These are phyloP conservation scores for Phyllostomus hastatus DNA, from an alignment of 2,113 vertebrate genomes.

Conservation along the genomic window DNA sequence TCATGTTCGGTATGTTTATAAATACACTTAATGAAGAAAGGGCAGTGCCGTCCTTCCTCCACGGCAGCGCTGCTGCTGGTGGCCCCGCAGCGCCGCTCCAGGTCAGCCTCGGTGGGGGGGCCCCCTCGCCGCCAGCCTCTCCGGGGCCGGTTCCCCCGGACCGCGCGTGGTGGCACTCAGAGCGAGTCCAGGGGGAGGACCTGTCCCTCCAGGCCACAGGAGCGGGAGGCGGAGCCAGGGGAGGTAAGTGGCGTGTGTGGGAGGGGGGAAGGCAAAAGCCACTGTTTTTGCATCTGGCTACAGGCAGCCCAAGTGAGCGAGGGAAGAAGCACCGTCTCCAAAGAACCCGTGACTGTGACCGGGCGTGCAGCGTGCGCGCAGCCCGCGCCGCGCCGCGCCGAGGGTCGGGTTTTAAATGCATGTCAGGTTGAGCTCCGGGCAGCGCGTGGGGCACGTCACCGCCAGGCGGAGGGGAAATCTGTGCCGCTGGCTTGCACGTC, in stretches of 20 bases:
- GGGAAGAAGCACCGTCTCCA: neutral
- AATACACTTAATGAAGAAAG: slow-evolving; percentile 78
- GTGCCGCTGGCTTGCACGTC: accelerated
- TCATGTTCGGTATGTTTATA: slow-evolving; percentile 77
- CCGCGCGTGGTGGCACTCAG: neutral
- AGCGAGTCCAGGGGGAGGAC: neutral
- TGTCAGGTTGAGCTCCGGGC: accelerated
- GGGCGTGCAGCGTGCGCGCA: no score
- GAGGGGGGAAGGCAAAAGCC: neutral
- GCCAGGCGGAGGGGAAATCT: neutral
- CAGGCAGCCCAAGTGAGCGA: accelerated
- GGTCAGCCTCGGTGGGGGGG: neutral
- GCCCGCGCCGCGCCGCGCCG: no score
- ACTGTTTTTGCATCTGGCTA: neutral
- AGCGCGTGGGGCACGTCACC: accelerated
- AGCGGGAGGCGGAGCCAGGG: neutral
- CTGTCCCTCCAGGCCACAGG: neutral
- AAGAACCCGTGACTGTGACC: neutral
- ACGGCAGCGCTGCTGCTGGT: neutral
- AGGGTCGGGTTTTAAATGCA: neutral
- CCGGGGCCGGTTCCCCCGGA: neutral
- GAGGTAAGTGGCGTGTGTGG: slow-evolving; percentile 25
- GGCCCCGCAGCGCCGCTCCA: neutral
- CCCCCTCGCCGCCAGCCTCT: neutral
- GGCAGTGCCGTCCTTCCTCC: slow-evolving; percentile 58